Evolutionary conservation across 2,113 vertebrate species (phyloP).

Genomic region (Tamias sibiricus): DNA sequence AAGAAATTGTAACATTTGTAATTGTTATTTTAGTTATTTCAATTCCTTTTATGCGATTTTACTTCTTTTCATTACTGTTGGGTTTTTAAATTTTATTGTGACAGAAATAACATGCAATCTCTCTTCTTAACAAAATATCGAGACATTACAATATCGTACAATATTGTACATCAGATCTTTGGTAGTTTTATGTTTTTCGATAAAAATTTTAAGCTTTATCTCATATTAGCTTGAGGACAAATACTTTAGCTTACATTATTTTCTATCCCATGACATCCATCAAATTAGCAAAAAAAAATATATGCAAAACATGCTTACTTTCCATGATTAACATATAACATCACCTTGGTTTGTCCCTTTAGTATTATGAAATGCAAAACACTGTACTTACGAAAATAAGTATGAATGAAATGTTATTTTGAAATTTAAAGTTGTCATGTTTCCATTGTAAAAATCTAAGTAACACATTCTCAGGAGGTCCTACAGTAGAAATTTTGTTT

Average conservation of each 20-base stretch:
- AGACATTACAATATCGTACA: neutral
- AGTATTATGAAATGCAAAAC: neutral
- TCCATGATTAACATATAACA: neutral
- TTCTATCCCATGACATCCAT: neutral
- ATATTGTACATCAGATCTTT: neutral
- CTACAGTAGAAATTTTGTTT: slow-evolving; percentile 73
- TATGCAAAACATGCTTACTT: neutral
- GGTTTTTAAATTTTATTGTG: neutral
- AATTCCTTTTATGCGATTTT: neutral
- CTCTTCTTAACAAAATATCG: neutral
- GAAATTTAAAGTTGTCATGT: neutral
- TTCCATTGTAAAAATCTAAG: slow-evolving; percentile 80
- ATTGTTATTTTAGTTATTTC: neutral
- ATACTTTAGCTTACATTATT: neutral
- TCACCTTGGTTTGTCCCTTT: neutral
- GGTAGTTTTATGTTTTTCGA: neutral
- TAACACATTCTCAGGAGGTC: slow-evolving; percentile 59
- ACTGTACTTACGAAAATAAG: slow-evolving; percentile 68
- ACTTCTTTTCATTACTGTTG: neutral
- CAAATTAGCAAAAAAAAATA: neutral
- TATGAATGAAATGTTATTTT: neutral
- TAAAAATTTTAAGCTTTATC: neutral
- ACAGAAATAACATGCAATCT: neutral
- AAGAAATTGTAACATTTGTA: neutral
- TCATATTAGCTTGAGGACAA: neutral